Evolutionary conservation across 2,888 invertebrate species (phyloP), one percentile per base, ranked within the genome.

Genomic region (Synergus laeviventris): DNA sequence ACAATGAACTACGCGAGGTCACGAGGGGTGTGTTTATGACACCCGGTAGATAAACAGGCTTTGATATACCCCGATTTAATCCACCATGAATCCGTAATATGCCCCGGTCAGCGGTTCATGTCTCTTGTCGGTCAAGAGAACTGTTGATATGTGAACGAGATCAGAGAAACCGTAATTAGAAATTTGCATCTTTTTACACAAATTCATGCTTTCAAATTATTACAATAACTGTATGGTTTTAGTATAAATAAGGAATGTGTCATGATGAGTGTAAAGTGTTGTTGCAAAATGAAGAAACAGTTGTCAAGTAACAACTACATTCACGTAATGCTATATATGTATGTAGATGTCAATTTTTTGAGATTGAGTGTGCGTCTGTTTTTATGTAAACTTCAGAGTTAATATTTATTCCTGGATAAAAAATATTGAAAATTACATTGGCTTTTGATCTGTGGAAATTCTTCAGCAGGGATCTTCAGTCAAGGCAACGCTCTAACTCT

Each of bases 11-110:
- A 80, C 78, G 75, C 77, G 80, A 83, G 82, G 81, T 78, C 81
- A 81, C 81, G 83, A 83, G 81, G 85, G 86, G 83, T 85, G 88
- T 90, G 90, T 88, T 89, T 88, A 86, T 89, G 90, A 90, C 90
- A 90, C 86, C 83, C 81, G 81, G 70, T 82, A 86, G 90, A 90
- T 90, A 90, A 90, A 87, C 87, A 85, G 81, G 80, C 79, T 79
- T 81, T 79, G 83, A 85, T 82, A 77, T 79, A 76, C 79, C 77
- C 76, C 83, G 82, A 81, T 83, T 83, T 84, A 75, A 83, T 83
- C 84, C 82, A 81, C 85, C 78, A 87, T 86, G 85, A 86, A 88
- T 88, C 76, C 79, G 80, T 82, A 81, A 85, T 84, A 75, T 21
- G 75, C 70, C n/a, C 73, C 49, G 62, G 73, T 75, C 75, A 31